Evolutionary conservation across 2,888 invertebrate genomes (phyloP), one percentile per base, ranked within the genome.

Genomic region (Drosophila seclusa): DNA sequence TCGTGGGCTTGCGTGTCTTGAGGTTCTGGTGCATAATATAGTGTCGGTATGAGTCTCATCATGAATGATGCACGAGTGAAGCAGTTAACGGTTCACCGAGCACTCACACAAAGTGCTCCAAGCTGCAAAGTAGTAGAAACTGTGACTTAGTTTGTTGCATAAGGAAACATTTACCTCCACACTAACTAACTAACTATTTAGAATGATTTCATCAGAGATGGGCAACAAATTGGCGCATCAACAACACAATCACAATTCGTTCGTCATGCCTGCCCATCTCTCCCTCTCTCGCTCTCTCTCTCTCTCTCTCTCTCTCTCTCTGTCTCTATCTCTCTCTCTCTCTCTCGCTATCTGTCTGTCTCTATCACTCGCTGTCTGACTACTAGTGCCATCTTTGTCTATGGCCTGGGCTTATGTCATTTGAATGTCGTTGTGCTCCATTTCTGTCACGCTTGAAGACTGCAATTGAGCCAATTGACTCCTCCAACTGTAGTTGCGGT

Each of bases 391-490:
- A n/a, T 27, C n/a, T 38, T 57, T 64, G 34, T 24, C 34, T 49
- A 42, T 31, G 59, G 60, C 16, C 45, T 31, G 32, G 34, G 52
- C 76, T 75, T 79, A 79, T 79, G 78, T 73, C 79, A 83, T 64
- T 77, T 80, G 60, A 60, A 83, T 82, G 68, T 68, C 71, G 67
- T 66, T 88, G 71, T 87, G 90, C 84, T 87, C 89, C 76, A 90
- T 82, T 87, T 87, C 90, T 90, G 86, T 87, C 90, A 90, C 89
- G 90, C 87, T 90, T 87, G 89, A 90, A 82, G 85, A 88, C 89
- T 87, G 89, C 87, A 87, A 87, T 87, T 90, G 86, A 90, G 87
- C 90, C 89, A 90, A 90, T 88, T 86, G 88, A 80, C 88, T 85
- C 80, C 69, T 75, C 87, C 84, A 85, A 85, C 84, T 85, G 84